These are phyloP conservation scores for Octodon degus DNA, from an alignment of 2,113 vertebrate species.

Conservation along the genomic window DNA sequence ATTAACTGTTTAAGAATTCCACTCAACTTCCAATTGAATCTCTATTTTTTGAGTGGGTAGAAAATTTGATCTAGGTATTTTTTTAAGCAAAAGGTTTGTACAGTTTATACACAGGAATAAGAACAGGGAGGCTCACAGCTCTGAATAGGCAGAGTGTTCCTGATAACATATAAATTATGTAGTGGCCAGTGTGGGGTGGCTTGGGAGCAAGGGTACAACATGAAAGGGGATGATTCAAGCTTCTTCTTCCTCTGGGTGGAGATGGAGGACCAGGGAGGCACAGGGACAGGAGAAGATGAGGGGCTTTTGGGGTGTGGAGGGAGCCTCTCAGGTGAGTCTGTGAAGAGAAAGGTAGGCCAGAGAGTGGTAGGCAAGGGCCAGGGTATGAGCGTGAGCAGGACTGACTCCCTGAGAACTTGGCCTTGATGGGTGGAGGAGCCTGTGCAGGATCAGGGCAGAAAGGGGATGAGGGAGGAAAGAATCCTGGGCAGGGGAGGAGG, in stretches of 20 bases:
- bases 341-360: not conserved
- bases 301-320: too few relatives aligned
- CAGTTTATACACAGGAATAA: conserved; percentile 29
- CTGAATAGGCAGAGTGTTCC: not conserved
- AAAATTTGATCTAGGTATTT: not conserved
- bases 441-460: not conserved
- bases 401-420: not conserved
- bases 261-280: not conserved
- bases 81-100: not conserved
- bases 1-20: not conserved
- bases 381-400: not conserved
- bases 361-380: too few relatives aligned
- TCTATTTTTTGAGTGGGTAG: not conserved
- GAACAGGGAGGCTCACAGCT: not conserved
- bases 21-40: not conserved
- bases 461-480: too few relatives aligned
- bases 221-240: not conserved
- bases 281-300: not conserved
- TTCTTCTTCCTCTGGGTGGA: not conserved
- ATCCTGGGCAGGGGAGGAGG: too few relatives aligned
- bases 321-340: not conserved
- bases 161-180: conserved; percentile 56
- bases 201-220: not conserved
- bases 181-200: not conserved
- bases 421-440: not conserved